These are phyloP conservation scores for Hirudinaria manillensis DNA, from an alignment of 2,888 invertebrate genomes.

Conservation along the genomic window DNA sequence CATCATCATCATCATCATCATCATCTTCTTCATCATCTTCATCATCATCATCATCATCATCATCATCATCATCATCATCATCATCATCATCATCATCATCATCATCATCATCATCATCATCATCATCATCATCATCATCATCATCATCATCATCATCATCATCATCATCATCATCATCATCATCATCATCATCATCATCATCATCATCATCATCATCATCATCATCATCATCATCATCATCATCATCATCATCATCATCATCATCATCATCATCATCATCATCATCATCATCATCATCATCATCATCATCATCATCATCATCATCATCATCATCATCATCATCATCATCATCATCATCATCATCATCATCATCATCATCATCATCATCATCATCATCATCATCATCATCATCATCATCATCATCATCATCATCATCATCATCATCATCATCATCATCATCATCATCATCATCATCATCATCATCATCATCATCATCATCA, in stretches of 20 bases:
- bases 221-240: conserved; percentile 25
- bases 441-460: conserved; percentile 33
- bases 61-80: conserved; percentile 26
- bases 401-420: conserved; percentile 26
- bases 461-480: conserved; percentile 34
- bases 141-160: conserved; percentile 24
- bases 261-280: conserved; percentile 27
- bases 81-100: conserved; percentile 26
- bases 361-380: conserved; percentile 25
- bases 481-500: conserved; percentile 34
- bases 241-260: conserved; percentile 25
- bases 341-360: conserved; percentile 21
- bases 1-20: conserved; percentile 34
- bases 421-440: conserved; percentile 32
- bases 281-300: conserved; percentile 23
- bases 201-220: conserved; percentile 27
- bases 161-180: conserved; percentile 31
- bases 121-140: conserved; percentile 24
- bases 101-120: conserved; percentile 27
- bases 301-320: conserved; percentile 25
- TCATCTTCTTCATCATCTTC: conserved; percentile 19
- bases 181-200: conserved; percentile 29
- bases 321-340: conserved; percentile 27
- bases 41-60: conserved; percentile 22
- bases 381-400: conserved; percentile 14